Conservation (phyloP, 2,888 invertebrate genomes). For the Chrysolina haemoptera region DNA sequence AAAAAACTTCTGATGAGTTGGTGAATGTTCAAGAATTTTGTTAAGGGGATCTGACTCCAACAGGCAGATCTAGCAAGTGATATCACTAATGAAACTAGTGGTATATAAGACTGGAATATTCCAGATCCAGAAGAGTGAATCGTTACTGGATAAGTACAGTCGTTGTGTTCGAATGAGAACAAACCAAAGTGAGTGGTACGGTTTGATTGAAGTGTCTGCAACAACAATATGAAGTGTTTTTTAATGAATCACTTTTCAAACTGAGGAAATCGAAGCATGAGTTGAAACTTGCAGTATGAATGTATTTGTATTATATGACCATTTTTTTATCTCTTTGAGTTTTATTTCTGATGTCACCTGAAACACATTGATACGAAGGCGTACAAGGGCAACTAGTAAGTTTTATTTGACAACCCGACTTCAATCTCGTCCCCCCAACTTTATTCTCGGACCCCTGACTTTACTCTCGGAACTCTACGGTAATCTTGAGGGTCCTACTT, state of each 20-base stretch:
- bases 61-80: neutral
- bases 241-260: neutral
- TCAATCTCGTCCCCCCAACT: too few relatives aligned
- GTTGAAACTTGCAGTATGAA: neutral
- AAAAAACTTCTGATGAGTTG: constrained; percentile 54
- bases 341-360: too few relatives aligned
- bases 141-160: neutral
- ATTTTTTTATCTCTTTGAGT: too few relatives aligned
- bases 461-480: too few relatives aligned
- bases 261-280: neutral
- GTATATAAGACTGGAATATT: neutral
- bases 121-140: neutral
- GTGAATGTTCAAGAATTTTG: constrained; percentile 29
- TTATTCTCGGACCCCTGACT: too few relatives aligned
- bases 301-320: neutral
- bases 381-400: too few relatives aligned
- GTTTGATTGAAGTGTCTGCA: neutral
- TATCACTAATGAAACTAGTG: constrained; percentile 15
- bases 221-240: neutral
- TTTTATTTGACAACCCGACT: too few relatives aligned
- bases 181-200: neutral
- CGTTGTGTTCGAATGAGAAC: neutral
- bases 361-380: too few relatives aligned
- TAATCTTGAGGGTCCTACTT: too few relatives aligned
- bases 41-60: neutral